Evolutionary conservation across 2,888 invertebrate genomes (phyloP).

Genomic region (Drosophila fulvimacula): DNA sequence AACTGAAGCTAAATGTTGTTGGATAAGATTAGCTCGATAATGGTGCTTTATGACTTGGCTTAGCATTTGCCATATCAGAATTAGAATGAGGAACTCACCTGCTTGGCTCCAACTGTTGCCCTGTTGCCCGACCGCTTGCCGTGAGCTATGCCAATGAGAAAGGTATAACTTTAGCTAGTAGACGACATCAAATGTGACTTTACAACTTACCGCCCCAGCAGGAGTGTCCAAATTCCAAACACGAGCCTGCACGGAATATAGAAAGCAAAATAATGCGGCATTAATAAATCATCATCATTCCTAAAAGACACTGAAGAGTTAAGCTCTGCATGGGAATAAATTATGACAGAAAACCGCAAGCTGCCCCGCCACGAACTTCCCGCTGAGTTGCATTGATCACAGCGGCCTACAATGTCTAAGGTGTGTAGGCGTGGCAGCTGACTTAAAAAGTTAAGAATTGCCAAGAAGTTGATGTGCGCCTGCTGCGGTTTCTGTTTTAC

Average conservation of each 20-base stretch:
- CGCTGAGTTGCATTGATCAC: constrained; percentile 20
- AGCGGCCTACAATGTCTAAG: neutral
- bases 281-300: constrained; percentile 62
- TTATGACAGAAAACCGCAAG: constrained; percentile 24
- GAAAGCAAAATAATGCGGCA: constrained; percentile 36
- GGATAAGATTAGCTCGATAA: constrained; percentile 40
- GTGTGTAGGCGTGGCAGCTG: constrained; percentile 10
- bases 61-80: neutral
- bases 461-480: constrained; percentile 9
- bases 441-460: constrained; percentile 42
- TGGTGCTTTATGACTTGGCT: constrained; percentile 21
- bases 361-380: constrained; percentile 5
- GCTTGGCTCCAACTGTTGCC: constrained; percentile 42
- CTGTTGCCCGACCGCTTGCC: constrained; percentile 78
- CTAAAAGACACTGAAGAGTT: constrained; percentile 29
- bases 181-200: neutral
- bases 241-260: constrained; percentile 73
- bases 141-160: constrained; percentile 58
- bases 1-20: neutral
- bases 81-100: constrained; percentile 47
- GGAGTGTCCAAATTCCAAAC: constrained; percentile 84
- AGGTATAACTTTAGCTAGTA: neutral
- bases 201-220: constrained; percentile 83
- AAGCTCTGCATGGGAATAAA: constrained; percentile 39
- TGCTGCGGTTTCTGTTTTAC: constrained; percentile 1